These are phyloP conservation scores for Poecile atricapillus DNA, from an alignment of 2,113 vertebrate species.

Conservation along the genomic window DNA sequence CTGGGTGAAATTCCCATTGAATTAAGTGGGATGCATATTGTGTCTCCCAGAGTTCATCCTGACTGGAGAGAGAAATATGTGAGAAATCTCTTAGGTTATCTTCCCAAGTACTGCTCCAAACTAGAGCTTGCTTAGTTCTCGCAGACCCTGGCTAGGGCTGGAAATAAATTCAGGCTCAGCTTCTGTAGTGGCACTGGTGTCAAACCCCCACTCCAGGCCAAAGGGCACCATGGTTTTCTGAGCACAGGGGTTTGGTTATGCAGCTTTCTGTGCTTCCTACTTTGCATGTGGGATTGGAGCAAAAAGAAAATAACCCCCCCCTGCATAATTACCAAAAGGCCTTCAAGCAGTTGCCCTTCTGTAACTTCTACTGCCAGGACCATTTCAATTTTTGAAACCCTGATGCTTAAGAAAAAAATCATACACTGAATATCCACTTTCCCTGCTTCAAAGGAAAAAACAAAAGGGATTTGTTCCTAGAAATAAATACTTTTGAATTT, in stretches of 20 bases:
- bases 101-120: constrained; percentile 21
- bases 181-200: neutral
- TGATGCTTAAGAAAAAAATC: neutral
- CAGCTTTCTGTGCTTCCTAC: neutral
- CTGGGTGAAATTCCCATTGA: constrained; percentile 43
- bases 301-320: neutral
- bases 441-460: neutral
- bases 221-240: neutral
- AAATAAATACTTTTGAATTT: neutral
- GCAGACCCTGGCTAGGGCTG: neutral
- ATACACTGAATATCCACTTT: neutral
- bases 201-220: neutral
- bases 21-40: neutral
- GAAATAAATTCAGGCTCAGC: neutral
- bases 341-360: neutral
- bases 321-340: neutral
- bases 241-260: neutral
- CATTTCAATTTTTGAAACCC: neutral
- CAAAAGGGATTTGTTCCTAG: neutral
- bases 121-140: neutral
- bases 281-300: neutral
- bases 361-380: neutral
- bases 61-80: neutral
- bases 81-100: constrained; percentile 27
- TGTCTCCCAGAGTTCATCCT: neutral